Percentiles rank a stretch among this genome's conserved stretches.
Conservation (phyloP, 2,888 invertebrate species). For the Clusia tigrina region DNA sequence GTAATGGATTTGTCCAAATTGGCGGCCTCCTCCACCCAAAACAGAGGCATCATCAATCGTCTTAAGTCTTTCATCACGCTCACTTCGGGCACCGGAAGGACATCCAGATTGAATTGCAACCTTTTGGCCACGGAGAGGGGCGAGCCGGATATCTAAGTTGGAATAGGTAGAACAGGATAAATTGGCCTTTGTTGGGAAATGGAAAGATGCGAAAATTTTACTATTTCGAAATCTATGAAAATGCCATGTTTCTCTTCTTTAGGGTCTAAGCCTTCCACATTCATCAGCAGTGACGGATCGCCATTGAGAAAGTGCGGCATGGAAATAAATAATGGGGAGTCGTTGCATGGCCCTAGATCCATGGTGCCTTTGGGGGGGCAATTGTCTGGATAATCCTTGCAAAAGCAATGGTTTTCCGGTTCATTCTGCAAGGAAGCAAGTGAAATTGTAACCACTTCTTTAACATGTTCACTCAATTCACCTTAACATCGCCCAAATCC, state of each 20-base stretch:
- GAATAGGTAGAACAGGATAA: background rate
- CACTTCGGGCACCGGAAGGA: slow-evolving; percentile 70
- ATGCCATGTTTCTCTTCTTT: slow-evolving; percentile 76
- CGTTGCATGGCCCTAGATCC: slow-evolving; percentile 70
- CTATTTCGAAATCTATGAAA: slow-evolving; percentile 79
- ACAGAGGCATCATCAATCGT: slow-evolving; percentile 71
- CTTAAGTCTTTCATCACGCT: slow-evolving; percentile 73
- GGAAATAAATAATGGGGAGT: slow-evolving; percentile 77
- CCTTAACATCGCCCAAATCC: slow-evolving; percentile 72
- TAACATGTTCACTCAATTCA: slow-evolving; percentile 23
- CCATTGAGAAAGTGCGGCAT: slow-evolving; percentile 80
- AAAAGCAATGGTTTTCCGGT: slow-evolving; percentile 54
- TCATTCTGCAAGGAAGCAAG: slow-evolving; percentile 40
- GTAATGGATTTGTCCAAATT: slow-evolving; percentile 41
- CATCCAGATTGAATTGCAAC: slow-evolving; percentile 75
- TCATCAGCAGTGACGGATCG: slow-evolving; percentile 65
- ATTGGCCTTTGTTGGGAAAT: background rate
- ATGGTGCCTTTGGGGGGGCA: slow-evolving; percentile 77
- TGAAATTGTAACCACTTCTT: background rate
- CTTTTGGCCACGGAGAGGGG: slow-evolving; percentile 76
- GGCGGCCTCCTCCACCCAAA: slow-evolving; percentile 81
- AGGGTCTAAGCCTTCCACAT: slow-evolving; percentile 69
- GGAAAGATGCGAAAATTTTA: slow-evolving; percentile 51
- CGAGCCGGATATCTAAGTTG: slow-evolving; percentile 66
- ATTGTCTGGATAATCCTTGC: slow-evolving; percentile 67